Evolutionary conservation across 2,797 vertebrate species (phyloP).

Genomic region (Pipistrellus nathusii): DNA sequence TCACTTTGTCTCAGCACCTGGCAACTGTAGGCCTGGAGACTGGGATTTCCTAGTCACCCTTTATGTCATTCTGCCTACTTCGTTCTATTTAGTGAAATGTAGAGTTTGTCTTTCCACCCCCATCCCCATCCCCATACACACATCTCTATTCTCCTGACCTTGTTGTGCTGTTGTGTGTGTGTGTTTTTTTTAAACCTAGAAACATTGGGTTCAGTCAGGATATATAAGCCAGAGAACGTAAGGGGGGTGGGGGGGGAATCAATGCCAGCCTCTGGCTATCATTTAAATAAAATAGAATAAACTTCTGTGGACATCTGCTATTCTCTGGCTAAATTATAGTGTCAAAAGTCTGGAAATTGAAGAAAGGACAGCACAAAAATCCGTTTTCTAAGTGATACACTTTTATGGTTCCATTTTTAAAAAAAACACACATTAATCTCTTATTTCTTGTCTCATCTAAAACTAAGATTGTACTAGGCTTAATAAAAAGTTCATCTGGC

Average conservation of each 20-base stretch:
- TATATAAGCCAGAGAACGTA: slow-evolving; percentile 3
- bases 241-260: neutral
- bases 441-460: slow-evolving; percentile 54
- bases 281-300: slow-evolving; percentile 67
- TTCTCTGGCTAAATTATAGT: slow-evolving; percentile 54
- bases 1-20: neutral
- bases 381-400: slow-evolving; percentile 2
- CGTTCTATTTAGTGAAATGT: neutral
- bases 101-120: neutral
- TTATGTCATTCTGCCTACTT: neutral
- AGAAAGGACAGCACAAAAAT: slow-evolving; percentile 55
- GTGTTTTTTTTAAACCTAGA: neutral
- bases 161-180: too few species aligned
- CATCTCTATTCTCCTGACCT: neutral
- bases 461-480: neutral
- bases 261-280: slow-evolving; percentile 68
- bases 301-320: slow-evolving; percentile 62
- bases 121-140: neutral
- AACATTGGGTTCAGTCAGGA: slow-evolving; percentile 44
- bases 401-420: slow-evolving; percentile 54
- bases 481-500: neutral
- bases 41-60: neutral
- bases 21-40: neutral
- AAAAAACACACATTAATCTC: slow-evolving; percentile 5
- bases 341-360: slow-evolving; percentile 58